Percentiles rank a stretch among this genome's conserved stretches.
Conservation (phyloP, 1,140 invertebrate genomes). For the Drosophila parabipectinata region DNA sequence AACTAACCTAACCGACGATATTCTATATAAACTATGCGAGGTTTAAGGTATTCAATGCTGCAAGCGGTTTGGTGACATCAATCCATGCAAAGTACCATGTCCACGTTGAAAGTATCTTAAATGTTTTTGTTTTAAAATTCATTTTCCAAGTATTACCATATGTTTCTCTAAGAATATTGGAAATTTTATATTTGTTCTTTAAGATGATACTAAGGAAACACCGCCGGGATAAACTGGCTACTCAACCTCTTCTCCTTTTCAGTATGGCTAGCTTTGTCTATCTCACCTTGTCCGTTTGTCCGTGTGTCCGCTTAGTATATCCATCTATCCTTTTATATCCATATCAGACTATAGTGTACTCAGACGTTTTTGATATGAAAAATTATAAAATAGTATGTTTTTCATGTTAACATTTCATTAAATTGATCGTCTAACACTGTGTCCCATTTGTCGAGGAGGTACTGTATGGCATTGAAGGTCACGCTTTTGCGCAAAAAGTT, state of each 20-base stretch:
- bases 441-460: conserved; percentile 13
- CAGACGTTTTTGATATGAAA: no score
- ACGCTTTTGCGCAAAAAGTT: conserved; percentile 84
- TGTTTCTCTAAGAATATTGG: background rate
- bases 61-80: conserved; percentile 79
- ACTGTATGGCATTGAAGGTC: conserved; percentile 55
- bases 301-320: no score
- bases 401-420: background rate
- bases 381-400: no score
- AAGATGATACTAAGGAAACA: no score
- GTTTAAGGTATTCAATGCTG: conserved; percentile 53
- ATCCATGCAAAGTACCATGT: conserved; percentile 40
- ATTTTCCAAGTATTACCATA: background rate
- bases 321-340: no score
- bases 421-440: conserved; percentile 6
- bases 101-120: background rate
- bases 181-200: background rate
- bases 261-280: background rate
- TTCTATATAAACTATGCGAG: conserved; percentile 23
- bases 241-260: background rate
- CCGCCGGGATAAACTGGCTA: no score
- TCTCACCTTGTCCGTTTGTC: no score
- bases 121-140: background rate
- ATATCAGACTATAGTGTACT: no score
- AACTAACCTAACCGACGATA: conserved; percentile 10